Base-by-base conservation (phyloP, 2,797 vertebrate genomes). In the Falco concolor region DNA sequence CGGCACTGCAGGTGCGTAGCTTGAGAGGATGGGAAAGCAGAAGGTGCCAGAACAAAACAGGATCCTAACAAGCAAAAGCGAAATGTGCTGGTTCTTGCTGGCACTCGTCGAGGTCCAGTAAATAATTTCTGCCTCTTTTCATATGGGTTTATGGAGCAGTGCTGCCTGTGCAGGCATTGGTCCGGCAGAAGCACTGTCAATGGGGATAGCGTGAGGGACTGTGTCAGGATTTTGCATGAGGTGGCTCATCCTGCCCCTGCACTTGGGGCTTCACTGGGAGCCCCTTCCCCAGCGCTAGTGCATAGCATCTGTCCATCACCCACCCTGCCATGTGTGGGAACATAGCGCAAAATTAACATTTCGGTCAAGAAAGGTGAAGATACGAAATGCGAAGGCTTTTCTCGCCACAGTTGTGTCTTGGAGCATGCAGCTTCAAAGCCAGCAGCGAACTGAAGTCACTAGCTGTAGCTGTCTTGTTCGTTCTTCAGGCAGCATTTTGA, bases 401-500 rank as follows among this genome's bases (percentile, higher is more conserved):
- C 69, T n/a, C 68, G 53, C 86, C 20, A 75, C 76, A 34, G 83
- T n/a, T 82, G 50, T 89, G 91, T 91, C 95, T 94, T 34, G 47
- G 85, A 97, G 97, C 96, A 3, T 17, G 72, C 56, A 22, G 94
- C 95, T 95, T 95, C 97, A 82, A 69, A 97, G 97, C 72, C 95
- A 83, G 83, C 87, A 57, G 89, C 44, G 81, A 90, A 56, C 73
- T 78, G 90, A 70, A 95, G 96, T 87, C 95, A 20, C 84, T 86
- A 49, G 79, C 93, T 90, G 50, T 79, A 94, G 96, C 97, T 96
- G 90, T 94, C 96, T 95, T 89, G 2, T 91, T 95, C 95, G 96
- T 93, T 97, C 98, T 98, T 1, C 61, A 95, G 98, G 98, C 97
- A 32, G 69, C 97, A 96, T 98, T 98, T 98, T 98, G 98, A 98